These are phyloP conservation scores for Axis porcinus DNA, from an alignment of 2,113 vertebrate genomes.

Conservation along the genomic window DNA sequence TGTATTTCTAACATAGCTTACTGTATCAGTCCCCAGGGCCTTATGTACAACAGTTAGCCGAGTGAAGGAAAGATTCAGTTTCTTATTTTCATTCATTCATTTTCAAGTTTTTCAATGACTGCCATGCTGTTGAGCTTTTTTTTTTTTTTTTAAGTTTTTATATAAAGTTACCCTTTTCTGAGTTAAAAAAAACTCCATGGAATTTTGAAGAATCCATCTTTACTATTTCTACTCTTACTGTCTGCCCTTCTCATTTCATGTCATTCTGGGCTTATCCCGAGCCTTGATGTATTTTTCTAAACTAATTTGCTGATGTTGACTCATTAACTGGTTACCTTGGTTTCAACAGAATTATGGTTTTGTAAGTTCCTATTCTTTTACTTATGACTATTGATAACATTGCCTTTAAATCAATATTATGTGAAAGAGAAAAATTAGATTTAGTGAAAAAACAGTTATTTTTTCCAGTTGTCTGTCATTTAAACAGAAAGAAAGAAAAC, in stretches of 20 bases:
- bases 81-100: neutral
- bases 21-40: neutral
- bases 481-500: constrained; percentile 24
- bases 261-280: neutral
- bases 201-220: neutral
- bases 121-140: neutral
- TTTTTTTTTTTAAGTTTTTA: neutral
- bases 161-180: neutral
- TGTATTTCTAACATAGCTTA: neutral
- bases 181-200: neutral
- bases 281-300: neutral
- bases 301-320: neutral
- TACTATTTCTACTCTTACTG: neutral
- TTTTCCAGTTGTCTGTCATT: neutral
- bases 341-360: neutral
- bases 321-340: neutral
- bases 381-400: neutral
- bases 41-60: neutral
- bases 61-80: neutral
- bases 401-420: neutral
- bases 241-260: neutral
- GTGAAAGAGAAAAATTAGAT: neutral
- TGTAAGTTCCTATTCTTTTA: neutral
- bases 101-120: neutral
- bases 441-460: neutral